Base-by-base conservation (phyloP, 2,888 invertebrate species). In the Brachylomia viminalis region DNA sequence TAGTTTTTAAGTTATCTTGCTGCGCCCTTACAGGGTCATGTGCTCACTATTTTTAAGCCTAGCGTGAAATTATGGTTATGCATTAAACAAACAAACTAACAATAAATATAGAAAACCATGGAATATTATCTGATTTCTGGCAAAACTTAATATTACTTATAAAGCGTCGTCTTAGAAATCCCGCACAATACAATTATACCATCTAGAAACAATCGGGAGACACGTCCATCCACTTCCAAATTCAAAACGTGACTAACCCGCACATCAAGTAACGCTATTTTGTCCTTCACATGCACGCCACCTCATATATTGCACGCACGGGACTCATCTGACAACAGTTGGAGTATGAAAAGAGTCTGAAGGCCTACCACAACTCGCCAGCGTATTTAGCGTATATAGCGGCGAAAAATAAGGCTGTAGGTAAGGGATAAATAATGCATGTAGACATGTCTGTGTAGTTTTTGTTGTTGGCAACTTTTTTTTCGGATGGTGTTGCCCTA, bases 351-450 rank as follows among this genome's bases (percentile, higher is more conserved):
- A 99, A 99, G 93, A 98, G 98, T 83, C 96, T 99, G 94, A 99
- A 99, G 97, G 97, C 98, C 42, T 99, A 99, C 95, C 99, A 99
- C 96, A 99, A 98, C 95, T 99, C 99, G 56, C 99, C 99, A 70
- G 99, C 99, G 47, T 98, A 99, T 95, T 97, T 99, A 92, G 98
- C 99, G 54, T 99, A 98, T 95, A 97, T 99, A 86, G 98, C 99
- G 80, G 99, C 99, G 84, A 99, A 99, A 97, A 98, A 98, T 94
- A 98, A 98, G 95, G 98, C 98, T 86, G 98, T 97, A 91, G 97
- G 98, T 98, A 97, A 96, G 96, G 91, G 87, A 81, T 68, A 33
- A 38, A 91, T 79, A 79, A 72, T 80, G 81, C 87, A 85, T 75
- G 75, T 27, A 20, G n/a, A 67, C 33, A 17, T 33, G 69, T 71